phyloP scores from a whole-genome alignment of 2,888 invertebrate genomes.

The Syritta pipiens region DNA sequence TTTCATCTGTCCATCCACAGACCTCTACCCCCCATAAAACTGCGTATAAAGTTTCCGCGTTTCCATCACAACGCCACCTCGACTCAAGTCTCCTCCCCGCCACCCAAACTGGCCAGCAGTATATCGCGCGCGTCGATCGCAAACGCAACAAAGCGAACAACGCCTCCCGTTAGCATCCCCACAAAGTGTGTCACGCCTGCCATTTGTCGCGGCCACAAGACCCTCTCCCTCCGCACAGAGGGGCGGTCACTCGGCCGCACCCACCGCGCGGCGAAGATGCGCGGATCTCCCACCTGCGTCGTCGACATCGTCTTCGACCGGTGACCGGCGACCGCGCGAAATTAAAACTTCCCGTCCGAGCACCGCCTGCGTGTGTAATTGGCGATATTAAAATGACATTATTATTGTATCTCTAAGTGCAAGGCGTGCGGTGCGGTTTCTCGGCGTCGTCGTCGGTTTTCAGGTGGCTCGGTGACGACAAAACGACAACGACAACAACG shows the following conservation, averaged over 20 bases:
- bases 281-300: neutral
- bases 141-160: conserved; percentile 59
- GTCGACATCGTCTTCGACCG: neutral
- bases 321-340: conserved; percentile 34
- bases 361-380: conserved; percentile 65
- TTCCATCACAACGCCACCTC: too few species aligned
- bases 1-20: too few species aligned
- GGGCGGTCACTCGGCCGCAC: neutral
- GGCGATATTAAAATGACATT: conserved; percentile 67
- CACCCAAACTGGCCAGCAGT: too few species aligned
- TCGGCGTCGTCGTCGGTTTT: conserved; percentile 15
- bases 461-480: conserved; percentile 29
- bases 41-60: too few species aligned
- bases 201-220: conserved; percentile 50
- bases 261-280: neutral
- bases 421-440: conserved; percentile 47
- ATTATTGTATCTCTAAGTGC: conserved; percentile 57
- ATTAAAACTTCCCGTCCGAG: conserved; percentile 51
- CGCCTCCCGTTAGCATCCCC: conserved; percentile 57
- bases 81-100: too few species aligned
- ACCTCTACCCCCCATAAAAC: too few species aligned
- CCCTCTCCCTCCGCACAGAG: conserved; percentile 44
- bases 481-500: conserved; percentile 40
- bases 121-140: too few species aligned
- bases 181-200: conserved; percentile 64